These are phyloP conservation scores for Chrysopa pallens DNA, from an alignment of 1,140 invertebrate species.

Conservation along the genomic window DNA sequence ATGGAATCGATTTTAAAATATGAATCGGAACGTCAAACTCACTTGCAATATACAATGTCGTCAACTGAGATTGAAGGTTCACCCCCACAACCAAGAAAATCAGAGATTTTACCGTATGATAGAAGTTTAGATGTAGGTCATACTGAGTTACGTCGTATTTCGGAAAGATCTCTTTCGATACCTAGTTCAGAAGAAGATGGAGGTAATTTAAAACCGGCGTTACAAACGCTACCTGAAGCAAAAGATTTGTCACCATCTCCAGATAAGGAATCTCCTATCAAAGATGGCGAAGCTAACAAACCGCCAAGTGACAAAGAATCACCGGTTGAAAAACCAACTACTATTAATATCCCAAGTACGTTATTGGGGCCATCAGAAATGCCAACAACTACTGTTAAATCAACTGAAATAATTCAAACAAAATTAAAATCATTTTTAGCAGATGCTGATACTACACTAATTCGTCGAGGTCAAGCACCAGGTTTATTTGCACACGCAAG, in stretches of 20 bases:
- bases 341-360: slow-evolving; percentile 36
- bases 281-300: slow-evolving; percentile 24
- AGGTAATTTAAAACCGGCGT: slow-evolving; percentile 9
- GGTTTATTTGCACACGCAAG: slow-evolving; percentile 58
- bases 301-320: slow-evolving; percentile 9
- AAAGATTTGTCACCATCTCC: neutral
- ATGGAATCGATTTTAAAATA: slow-evolving; percentile 47
- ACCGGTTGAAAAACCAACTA: slow-evolving; percentile 29
- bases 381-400: slow-evolving; percentile 27
- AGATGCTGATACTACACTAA: neutral
- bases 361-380: slow-evolving; percentile 37
- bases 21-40: slow-evolving; percentile 45
- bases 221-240: slow-evolving; percentile 6
- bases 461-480: slow-evolving; percentile 40
- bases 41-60: slow-evolving; percentile 49
- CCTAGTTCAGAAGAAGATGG: slow-evolving; percentile 48
- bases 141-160: slow-evolving; percentile 41
- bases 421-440: neutral
- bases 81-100: slow-evolving; percentile 42
- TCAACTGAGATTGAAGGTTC: slow-evolving; percentile 53
- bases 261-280: slow-evolving; percentile 21
- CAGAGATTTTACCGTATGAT: slow-evolving; percentile 30
- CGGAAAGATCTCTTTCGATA: slow-evolving; percentile 47
- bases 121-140: slow-evolving; percentile 37
- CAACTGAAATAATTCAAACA: slow-evolving; percentile 3